Conservation (phyloP, 2,797 vertebrate genomes). For the Mico argentatus region DNA sequence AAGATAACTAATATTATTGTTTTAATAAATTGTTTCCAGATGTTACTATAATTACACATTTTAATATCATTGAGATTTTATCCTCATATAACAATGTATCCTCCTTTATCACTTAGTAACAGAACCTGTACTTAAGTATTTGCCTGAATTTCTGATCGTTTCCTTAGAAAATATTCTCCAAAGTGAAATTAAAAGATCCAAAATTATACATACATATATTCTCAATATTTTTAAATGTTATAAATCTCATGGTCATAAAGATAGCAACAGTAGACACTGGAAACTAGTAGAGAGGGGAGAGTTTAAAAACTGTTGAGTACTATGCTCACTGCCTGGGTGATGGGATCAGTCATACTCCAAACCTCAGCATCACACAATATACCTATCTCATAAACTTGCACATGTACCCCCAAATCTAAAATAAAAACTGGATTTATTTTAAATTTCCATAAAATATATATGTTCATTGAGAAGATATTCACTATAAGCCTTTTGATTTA, state of each 20-base stretch:
- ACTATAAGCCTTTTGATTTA: neutral
- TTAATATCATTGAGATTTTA: conserved; percentile 19
- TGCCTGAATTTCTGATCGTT: conserved; percentile 6
- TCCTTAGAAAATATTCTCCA: conserved; percentile 27
- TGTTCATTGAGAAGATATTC: conserved; percentile 27
- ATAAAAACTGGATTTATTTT: neutral
- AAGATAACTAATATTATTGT: neutral
- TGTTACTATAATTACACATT: conserved; percentile 31
- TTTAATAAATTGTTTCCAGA: conserved; percentile 45
- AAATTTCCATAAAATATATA: conserved; percentile 8
- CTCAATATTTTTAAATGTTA: neutral
- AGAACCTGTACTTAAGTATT: neutral
- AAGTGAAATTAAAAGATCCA: conserved; percentile 1
- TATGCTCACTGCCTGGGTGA: neutral
- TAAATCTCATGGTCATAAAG: neutral
- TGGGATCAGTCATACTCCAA: too few species aligned
- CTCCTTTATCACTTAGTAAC: neutral
- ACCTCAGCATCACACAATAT: neutral
- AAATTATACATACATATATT: neutral
- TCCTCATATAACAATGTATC: neutral
- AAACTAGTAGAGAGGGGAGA: neutral
- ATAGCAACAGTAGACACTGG: neutral
- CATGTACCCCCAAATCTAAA: neutral
- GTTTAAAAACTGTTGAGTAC: neutral
- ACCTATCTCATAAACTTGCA: neutral